These are phyloP conservation scores for Diogma glabrata DNA, from an alignment of 2,888 invertebrate genomes.

Conservation along the genomic window DNA sequence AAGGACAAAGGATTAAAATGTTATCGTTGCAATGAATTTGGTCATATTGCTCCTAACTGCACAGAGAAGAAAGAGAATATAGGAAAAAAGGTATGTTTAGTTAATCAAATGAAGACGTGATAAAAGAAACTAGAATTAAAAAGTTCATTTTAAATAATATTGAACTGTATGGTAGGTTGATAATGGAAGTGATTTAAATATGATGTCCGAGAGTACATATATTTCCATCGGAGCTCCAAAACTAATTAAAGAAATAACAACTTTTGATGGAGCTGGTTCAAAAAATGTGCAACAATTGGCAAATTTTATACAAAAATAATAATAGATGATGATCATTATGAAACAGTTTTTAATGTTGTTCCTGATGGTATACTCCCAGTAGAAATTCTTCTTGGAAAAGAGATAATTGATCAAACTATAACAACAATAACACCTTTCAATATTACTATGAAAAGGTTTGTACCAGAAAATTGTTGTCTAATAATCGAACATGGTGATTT, in stretches of 20 bases:
- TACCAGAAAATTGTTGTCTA: background rate
- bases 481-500: background rate
- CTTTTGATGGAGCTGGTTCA: background rate
- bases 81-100: no score
- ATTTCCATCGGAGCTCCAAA: background rate
- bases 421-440: background rate
- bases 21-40: background rate
- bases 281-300: background rate
- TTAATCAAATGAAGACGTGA: no score
- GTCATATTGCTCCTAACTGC: slow-evolving; percentile 6
- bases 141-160: no score
- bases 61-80: background rate
- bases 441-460: background rate
- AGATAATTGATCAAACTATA: background rate
- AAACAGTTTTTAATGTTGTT: background rate
- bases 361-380: background rate
- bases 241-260: background rate
- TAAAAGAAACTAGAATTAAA: no score
- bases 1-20: background rate
- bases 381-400: background rate
- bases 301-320: background rate
- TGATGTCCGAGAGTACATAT: background rate
- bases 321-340: background rate
- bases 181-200: background rate
- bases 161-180: background rate